A percentile compares a stretch with the other conserved stretches of the same genome.
Evolutionary conservation across 2,888 invertebrate genomes (phyloP).

Genomic region (Melangyna quadrimaculata): DNA sequence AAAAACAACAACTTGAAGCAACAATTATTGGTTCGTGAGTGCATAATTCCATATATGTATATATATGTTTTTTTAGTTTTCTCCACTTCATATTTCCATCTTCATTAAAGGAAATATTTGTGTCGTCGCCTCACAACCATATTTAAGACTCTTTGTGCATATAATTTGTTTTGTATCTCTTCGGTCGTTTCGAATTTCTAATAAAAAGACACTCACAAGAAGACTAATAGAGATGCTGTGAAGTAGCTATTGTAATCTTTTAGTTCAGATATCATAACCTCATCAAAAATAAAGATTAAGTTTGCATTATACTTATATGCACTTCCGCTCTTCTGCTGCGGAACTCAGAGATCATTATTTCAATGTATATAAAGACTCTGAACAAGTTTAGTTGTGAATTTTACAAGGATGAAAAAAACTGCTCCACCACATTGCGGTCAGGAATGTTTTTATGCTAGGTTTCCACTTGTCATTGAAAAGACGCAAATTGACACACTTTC

Average conservation of each 20-base stretch:
- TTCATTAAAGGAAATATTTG: conserved; percentile 31
- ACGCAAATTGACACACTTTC: too few relatives aligned
- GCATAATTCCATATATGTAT: conserved; percentile 16
- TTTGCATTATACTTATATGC: conserved; percentile 46
- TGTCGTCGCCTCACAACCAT: background rate
- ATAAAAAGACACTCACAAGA: background rate
- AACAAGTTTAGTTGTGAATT: background rate
- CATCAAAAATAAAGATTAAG: background rate
- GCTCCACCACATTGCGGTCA: too few relatives aligned
- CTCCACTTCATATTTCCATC: conserved; percentile 23
- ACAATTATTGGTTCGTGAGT: conserved; percentile 56
- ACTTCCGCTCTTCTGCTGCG: conserved; percentile 38
- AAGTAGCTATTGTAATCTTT: background rate
- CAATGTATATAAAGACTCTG: background rate
- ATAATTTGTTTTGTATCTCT: background rate
- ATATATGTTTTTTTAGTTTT: conserved; percentile 12
- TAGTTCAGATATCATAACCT: background rate
- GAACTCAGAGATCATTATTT: conserved; percentile 16
- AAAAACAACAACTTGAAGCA: conserved; percentile 31
- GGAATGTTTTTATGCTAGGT: too few relatives aligned
- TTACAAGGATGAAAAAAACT: too few relatives aligned
- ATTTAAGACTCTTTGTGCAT: background rate
- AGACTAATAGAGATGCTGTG: background rate
- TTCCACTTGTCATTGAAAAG: too few relatives aligned
- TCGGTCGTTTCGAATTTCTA: background rate